Base-by-base conservation (phyloP, 2,113 vertebrate genomes). In the Forbesichthys papilliferus region DNA sequence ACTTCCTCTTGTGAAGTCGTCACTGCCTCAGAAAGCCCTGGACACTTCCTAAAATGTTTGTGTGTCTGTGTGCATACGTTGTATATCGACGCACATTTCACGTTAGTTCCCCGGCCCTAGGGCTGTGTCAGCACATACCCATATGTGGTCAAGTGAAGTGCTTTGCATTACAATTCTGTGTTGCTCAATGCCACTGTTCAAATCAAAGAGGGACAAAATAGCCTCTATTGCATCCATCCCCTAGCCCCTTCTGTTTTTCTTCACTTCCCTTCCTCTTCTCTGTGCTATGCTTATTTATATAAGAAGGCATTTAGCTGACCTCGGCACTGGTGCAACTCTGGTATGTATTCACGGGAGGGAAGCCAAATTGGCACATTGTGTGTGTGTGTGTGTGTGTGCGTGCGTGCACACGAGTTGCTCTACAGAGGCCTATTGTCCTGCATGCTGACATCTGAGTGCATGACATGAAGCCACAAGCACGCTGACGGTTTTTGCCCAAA, bases 231-330 rank as follows among this genome's bases (percentile, higher is more conserved):
- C 59, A 61, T 16, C 13, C n/a, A 20, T 62, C 42, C 9, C 34
- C 42, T 12, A 9, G 10, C 42, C 34, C n/a, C 27, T 27, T 61
- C 55, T n/a, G 42, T 27, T 20, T 51, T 48, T 9, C 49, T 18
- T 48, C 59, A 54, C 11, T 69, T 61, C 5, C 36, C 36, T 42
- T 79, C 63, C 68, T 74, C 61, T 56, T 12, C 4, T 76, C 83
- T 87, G 78, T 62, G 66, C 82, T 74, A 86, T 80, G 83, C 83
- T 88, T 89, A 88, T 88, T 88, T 89, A 89, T 46, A 84, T 60
- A 84, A 87, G 78, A 73, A 81, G 80, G 77, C 85, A 87, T 89
- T 90, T 77, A 85, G 86, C 87, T 90, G 77, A 46, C 73, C 80
- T 89, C 80, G 49, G 87, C 86, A 83, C 77, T 77, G 54, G 74